Base-by-base conservation (phyloP, 2,113 vertebrate genomes). In the Amblyopsis rosae region DNA sequence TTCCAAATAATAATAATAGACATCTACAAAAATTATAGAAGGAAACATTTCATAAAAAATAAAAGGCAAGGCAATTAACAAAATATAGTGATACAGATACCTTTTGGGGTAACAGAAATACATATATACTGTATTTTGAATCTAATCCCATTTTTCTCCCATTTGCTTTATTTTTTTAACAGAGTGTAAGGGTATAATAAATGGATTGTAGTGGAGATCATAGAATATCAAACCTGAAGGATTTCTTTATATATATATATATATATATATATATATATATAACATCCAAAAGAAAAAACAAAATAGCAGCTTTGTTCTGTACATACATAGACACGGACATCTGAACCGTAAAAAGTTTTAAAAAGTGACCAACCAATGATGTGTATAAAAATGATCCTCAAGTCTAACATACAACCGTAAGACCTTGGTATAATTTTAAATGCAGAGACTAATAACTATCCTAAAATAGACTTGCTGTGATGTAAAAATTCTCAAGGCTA, bases 271-370 rank as follows among this genome's bases (percentile, higher is more conserved):
- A 72, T 71, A 76, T 62, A 76, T 45, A 68, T 79, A 69, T 69
- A 84, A 94, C 92, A 96, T 95, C 92, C 93, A 95, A 94, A 93
- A 94, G 93, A 93, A 93, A 93, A 94, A 61, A 95, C 93, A 94
- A 95, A 95, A 96, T 97, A 98, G 96, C 96, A 98, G 96, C 96
- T 95, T 96, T 93, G 93, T 96, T 95, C 94, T 97, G 95, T 96
- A 97, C 95, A 96, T 94, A 97, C 93, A 94, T 94, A 95, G 95
- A 98, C 94, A 95, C 95, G 94, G 96, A 95, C 94, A 95, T 96
- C 93, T 93, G 93, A 98, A 96, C 92, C 81, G 87, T 98, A 96
- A 96, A 98, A 98, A 99, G 95, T 93, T 95, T 96, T 94, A 93
- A 95, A 97, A 97, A 98, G 95, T 96, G 95, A 98, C 94, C 94